A percentile compares a stretch with the other conserved stretches of the same genome.
phyloP scores from a whole-genome alignment of 2,888 invertebrate species.

The Stenodema calcarata region DNA sequence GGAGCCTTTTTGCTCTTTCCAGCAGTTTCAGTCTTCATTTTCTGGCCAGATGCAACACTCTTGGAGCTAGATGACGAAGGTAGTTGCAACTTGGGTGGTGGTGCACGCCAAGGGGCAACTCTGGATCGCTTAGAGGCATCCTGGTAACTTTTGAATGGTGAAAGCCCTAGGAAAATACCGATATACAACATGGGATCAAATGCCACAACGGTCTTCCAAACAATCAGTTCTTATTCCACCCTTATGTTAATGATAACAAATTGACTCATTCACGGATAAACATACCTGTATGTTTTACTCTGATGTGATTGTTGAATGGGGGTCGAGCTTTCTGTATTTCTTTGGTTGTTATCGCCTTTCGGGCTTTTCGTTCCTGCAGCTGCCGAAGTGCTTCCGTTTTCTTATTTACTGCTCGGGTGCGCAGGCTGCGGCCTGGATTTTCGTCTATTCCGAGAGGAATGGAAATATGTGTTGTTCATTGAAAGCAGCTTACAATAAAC shows the following conservation, averaged over 20 bases:
- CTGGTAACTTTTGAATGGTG: neutral
- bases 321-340: neutral
- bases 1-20: neutral
- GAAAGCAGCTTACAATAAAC: too few species aligned
- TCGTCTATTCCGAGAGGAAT: neutral
- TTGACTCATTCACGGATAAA: too few species aligned
- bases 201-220: too few species aligned
- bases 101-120: neutral
- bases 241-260: too few species aligned
- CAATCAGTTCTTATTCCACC: too few species aligned
- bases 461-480: too few species aligned
- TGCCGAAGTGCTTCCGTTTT: neutral
- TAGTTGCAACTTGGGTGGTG: neutral
- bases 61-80: neutral
- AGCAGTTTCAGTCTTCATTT: neutral
- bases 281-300: constrained; percentile 27
- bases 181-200: too few species aligned
- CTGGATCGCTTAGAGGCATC: neutral
- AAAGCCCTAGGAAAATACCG: neutral
- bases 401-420: neutral
- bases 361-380: neutral
- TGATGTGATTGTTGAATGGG: constrained; percentile 19
- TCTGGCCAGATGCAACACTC: neutral
- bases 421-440: neutral
- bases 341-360: neutral